phyloP scores from a whole-genome alignment of 2,797 vertebrate genomes.

The Lacerta agilis region DNA sequence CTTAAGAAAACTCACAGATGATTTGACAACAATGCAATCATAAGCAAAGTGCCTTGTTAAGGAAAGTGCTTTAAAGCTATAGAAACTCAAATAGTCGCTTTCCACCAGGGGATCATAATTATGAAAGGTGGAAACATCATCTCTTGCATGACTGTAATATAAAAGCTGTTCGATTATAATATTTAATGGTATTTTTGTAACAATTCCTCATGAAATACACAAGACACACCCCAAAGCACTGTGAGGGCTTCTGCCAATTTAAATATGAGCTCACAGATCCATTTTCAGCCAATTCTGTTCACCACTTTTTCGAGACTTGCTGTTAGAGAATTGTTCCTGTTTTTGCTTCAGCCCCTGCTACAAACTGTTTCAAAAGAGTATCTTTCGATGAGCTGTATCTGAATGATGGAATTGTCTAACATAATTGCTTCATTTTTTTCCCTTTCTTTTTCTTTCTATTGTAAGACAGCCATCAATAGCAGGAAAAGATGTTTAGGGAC shows the following conservation, averaged over 20 bases:
- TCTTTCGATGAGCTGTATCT: conserved; percentile 48
- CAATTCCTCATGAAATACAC: conserved; percentile 14
- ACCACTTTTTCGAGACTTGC: conserved; percentile 52
- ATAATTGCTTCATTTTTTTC: conserved; percentile 46
- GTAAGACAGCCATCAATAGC: conserved; percentile 67
- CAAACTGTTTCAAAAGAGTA: conserved; percentile 48
- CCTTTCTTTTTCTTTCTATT: conserved; percentile 14
- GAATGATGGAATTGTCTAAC: conserved; percentile 30
- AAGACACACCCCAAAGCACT: conserved; percentile 30
- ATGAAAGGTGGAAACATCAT: conserved; percentile 41
- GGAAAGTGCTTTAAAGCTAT: conserved; percentile 73
- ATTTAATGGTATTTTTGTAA: conserved; percentile 62
- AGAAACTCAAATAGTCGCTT: conserved; percentile 68
- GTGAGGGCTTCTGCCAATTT: conserved; percentile 55
- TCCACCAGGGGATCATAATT: conserved; percentile 47
- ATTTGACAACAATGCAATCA: conserved; percentile 72
- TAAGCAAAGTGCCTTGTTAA: conserved; percentile 71
- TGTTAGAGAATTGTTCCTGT: neutral
- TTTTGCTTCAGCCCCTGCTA: conserved; percentile 52
- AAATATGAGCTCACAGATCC: conserved; percentile 44
- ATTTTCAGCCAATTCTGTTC: conserved; percentile 35
- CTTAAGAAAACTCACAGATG: conserved; percentile 65
- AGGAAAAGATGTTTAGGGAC: conserved; percentile 71
- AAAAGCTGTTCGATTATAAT: conserved; percentile 62
- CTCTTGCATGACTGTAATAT: conserved; percentile 62